Evolutionary conservation across 1,140 invertebrate genomes (phyloP), one percentile per base, ranked within the genome.

Genomic region (Caenorhabditis inopinata): DNA sequence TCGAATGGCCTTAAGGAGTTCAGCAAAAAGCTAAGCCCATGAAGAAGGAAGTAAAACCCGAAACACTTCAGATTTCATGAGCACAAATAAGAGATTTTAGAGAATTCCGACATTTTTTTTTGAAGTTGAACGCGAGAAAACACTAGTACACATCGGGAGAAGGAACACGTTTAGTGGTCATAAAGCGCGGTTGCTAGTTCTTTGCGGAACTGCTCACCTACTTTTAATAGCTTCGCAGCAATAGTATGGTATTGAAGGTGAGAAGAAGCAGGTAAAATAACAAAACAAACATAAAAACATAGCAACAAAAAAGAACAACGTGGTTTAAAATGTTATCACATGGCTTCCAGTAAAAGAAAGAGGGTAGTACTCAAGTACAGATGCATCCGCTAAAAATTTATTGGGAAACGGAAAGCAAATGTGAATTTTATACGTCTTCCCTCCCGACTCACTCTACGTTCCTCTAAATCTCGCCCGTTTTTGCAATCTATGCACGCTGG

Each of bases 381-480:
- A 68, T 68, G 58, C 58, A 38, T 68, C 58, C 58, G 58, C 58
- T 68, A 68, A 68, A 68, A 68, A 68, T 68, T 68, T 68, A 68
- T 68, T 68, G 58, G 29, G 58, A 68, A 68, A 68, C 58, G 58
- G 58, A 32, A 68, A 68, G 58, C 58, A 68, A 68, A 68, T 68
- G 58, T 68, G 58, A 68, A 68, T 68, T 68, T 68, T 68, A 68
- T 68, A 68, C 32, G 58, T 32, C 32, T 68, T 18, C 58, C 58
- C 58, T 29, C 11, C 5, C n/a, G 7, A 25, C 7, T n/a, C n/a
- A 9, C 18, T n/a, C 49, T 32, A n/a, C 32, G 25, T 58, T 16
- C 51, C 51, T 68, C 32, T 68, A 38, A 21, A 38, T 68, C 58
- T 21, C 29, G n/a, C 32, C 1, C 29, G n/a, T 21, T 18, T 68